phyloP scores from a whole-genome alignment of 2,888 invertebrate genomes.

The Habrosyne pyritoides region DNA sequence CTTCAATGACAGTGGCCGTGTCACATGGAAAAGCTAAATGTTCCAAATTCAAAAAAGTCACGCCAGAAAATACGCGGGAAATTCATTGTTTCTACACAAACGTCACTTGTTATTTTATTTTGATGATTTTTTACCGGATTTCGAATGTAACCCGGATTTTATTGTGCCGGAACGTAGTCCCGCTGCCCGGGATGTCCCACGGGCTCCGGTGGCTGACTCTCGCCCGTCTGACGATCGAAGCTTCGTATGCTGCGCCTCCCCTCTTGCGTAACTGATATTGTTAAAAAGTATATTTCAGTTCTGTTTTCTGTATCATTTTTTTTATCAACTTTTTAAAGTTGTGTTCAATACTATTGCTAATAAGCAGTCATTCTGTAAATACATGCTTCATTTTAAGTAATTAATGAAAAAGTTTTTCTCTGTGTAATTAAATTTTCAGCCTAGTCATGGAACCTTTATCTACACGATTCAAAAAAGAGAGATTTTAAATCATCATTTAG shows the following conservation, averaged over 20 bases:
- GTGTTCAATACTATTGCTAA: too few species aligned
- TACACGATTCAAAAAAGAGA: neutral
- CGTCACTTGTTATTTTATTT: slow-evolving; percentile 26
- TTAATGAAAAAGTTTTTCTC: too few species aligned
- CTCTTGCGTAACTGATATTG: slow-evolving; percentile 80
- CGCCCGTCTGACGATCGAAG: slow-evolving; percentile 64
- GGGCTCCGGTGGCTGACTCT: slow-evolving; percentile 75
- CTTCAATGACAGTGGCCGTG: slow-evolving; percentile 50
- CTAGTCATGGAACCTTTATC: neutral
- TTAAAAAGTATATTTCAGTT: slow-evolving; percentile 46
- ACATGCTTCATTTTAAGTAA: too few species aligned
- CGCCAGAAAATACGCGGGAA: slow-evolving; percentile 28
- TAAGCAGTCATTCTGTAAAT: too few species aligned
- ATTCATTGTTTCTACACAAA: slow-evolving; percentile 31
- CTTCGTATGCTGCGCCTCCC: slow-evolving; percentile 68
- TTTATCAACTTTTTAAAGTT: slow-evolving; percentile 2
- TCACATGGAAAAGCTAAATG: slow-evolving; percentile 37
- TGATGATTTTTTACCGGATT: slow-evolving; percentile 40
- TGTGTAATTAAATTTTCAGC: neutral
- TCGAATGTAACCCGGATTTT: slow-evolving; percentile 39
- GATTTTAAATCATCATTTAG: neutral
- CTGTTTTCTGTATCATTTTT: slow-evolving; percentile 26
- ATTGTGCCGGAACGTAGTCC: slow-evolving; percentile 39
- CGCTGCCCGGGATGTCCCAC: slow-evolving; percentile 66
- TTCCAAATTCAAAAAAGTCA: slow-evolving; percentile 56